Evolutionary conservation across 1,140 invertebrate species (phyloP).

Genomic region (Adelges cooleyi): DNA sequence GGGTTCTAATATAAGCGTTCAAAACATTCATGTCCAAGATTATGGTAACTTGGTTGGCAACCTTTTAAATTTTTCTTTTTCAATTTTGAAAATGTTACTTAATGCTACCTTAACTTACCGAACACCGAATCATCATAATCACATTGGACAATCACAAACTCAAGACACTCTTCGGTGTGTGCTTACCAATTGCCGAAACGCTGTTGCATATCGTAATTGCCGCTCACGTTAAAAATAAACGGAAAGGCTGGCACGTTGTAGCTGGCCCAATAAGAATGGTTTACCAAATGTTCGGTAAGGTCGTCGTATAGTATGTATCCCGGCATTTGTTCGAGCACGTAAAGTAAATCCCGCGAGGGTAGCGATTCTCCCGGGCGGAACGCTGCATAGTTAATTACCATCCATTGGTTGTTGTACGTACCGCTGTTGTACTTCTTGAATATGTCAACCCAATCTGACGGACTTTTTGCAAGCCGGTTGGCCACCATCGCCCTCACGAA

Average conservation of each 20-base stretch:
- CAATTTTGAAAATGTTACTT: too few species aligned
- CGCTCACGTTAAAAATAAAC: constrained; percentile 53
- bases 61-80: too few species aligned
- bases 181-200: neutral
- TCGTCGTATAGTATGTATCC: constrained; percentile 21
- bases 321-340: neutral
- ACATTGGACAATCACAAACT: too few species aligned
- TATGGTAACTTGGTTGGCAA: too few species aligned
- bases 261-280: constrained; percentile 55
- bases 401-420: constrained; percentile 23
- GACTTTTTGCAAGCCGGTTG: neutral
- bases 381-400: constrained; percentile 11
- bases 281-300: constrained; percentile 23
- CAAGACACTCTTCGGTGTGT: too few species aligned
- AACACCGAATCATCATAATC: too few species aligned
- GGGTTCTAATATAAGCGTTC: too few species aligned
- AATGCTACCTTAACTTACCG: too few species aligned
- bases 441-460: neutral
- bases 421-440: constrained; percentile 2
- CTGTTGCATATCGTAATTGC: constrained; percentile 40
- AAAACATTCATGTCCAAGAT: too few species aligned
- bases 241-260: constrained; percentile 63
- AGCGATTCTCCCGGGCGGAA: neutral
- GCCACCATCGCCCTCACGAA: constrained; percentile 3
- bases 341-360: neutral